phyloP scores from a whole-genome alignment of 2,888 invertebrate species.

The Ophion costatus region DNA sequence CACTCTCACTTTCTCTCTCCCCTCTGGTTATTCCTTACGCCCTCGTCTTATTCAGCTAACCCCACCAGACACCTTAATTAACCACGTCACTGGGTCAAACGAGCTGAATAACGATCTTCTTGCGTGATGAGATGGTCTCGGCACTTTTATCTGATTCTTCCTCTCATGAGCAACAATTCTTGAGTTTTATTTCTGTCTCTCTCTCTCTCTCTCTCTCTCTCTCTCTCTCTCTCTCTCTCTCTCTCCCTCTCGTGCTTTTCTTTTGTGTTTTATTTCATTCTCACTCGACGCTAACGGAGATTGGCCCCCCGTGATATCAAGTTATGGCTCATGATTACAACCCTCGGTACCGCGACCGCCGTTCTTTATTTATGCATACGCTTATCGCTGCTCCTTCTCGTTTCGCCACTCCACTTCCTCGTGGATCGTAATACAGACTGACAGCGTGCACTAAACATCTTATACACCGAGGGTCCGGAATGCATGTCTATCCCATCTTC shows the following conservation, averaged over 20 bases:
- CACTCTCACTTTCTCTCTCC: neutral
- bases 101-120: constrained; percentile 68
- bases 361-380: constrained; percentile 71
- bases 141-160: constrained; percentile 9
- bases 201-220: neutral
- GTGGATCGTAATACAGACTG: neutral
- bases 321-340: constrained; percentile 75
- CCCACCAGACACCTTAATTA: constrained; percentile 59
- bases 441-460: neutral
- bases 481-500: neutral
- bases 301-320: constrained; percentile 72
- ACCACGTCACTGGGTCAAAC: constrained; percentile 68
- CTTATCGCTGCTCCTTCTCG: constrained; percentile 8
- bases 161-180: constrained; percentile 12
- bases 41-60: neutral
- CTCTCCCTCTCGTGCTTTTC: neutral
- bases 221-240: neutral
- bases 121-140: constrained; percentile 51
- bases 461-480: neutral
- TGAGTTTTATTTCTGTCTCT: neutral
- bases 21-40: neutral
- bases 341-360: constrained; percentile 64
- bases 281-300: constrained; percentile 57
- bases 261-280: constrained; percentile 13
- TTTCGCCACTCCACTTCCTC: constrained; percentile 8